A percentile compares a stretch with the other conserved stretches of the same genome.
phyloP scores from a whole-genome alignment of 2,797 vertebrate genomes.

The Streptopelia turtur region DNA sequence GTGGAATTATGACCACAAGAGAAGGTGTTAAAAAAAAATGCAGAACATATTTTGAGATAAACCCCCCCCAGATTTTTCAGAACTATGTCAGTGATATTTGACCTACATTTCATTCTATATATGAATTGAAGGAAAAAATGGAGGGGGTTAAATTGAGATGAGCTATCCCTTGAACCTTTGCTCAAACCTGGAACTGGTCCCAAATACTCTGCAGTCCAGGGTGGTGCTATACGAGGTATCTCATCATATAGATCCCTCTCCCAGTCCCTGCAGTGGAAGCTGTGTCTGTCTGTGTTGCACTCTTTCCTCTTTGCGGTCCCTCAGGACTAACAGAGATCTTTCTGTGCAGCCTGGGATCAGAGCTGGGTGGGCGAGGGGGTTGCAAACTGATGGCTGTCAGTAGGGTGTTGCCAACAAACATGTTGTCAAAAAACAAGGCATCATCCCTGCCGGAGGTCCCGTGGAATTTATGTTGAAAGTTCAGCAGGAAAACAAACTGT shows the following conservation, averaged over 20 bases:
- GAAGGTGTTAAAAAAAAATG: neutral
- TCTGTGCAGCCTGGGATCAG: neutral
- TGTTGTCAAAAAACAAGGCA: neutral
- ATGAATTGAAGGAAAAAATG: neutral
- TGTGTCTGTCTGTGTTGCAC: accelerated
- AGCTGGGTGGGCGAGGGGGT: neutral
- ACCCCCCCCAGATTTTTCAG: accelerated
- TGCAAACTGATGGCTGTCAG: neutral
- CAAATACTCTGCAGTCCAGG: neutral
- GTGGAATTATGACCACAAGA: neutral
- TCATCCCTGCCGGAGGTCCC: neutral
- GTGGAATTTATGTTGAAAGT: conserved; percentile 51
- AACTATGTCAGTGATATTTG: neutral
- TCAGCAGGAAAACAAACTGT: conserved; percentile 44
- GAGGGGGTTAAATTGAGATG: neutral
- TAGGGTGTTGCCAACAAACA: neutral
- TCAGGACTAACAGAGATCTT: neutral
- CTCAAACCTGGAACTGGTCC: neutral
- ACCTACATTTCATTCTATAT: neutral
- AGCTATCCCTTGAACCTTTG: neutral
- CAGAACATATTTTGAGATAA: neutral
- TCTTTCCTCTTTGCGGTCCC: neutral
- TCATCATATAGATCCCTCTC: neutral
- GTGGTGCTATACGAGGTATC: neutral
- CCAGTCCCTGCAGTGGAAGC: neutral